Conservation (phyloP, 2,113 vertebrate genomes). For the Dolichallabes microphthalmus region DNA sequence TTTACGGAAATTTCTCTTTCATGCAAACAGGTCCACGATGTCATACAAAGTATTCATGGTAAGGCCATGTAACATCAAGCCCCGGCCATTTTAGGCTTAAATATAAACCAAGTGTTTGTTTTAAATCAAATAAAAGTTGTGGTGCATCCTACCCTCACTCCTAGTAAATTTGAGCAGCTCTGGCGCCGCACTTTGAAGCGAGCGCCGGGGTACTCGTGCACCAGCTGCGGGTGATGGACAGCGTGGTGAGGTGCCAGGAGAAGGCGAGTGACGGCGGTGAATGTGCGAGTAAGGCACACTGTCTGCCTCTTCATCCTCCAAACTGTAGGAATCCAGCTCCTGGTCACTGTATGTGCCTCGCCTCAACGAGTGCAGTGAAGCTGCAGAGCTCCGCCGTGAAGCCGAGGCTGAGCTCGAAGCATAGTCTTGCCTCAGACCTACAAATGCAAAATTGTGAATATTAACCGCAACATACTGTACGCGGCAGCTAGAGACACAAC, state of each 20-base stretch:
- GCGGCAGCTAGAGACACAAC: background rate
- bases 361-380: constrained; percentile 84
- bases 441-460: background rate
- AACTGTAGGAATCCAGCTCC: constrained; percentile 85
- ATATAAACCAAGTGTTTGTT: background rate
- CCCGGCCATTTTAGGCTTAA: background rate
- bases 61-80: background rate
- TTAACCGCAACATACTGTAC: background rate
- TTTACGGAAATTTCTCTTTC: background rate
- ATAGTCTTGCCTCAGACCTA: constrained; percentile 88
- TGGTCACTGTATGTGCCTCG: constrained; percentile 89
- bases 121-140: background rate
- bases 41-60: background rate
- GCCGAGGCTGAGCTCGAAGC: constrained; percentile 84
- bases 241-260: constrained; percentile 82
- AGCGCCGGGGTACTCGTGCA: constrained; percentile 74
- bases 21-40: background rate
- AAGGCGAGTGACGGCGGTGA: constrained; percentile 78
- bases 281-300: constrained; percentile 72
- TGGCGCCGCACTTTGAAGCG: constrained; percentile 74
- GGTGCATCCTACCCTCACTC: constrained; percentile 75
- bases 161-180: constrained; percentile 81
- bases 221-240: constrained; percentile 82
- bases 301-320: constrained; percentile 85
- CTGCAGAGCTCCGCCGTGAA: constrained; percentile 83